These are phyloP conservation scores for Plecturocebus donacophilus DNA, from an alignment of 2,113 vertebrate genomes.

Conservation along the genomic window DNA sequence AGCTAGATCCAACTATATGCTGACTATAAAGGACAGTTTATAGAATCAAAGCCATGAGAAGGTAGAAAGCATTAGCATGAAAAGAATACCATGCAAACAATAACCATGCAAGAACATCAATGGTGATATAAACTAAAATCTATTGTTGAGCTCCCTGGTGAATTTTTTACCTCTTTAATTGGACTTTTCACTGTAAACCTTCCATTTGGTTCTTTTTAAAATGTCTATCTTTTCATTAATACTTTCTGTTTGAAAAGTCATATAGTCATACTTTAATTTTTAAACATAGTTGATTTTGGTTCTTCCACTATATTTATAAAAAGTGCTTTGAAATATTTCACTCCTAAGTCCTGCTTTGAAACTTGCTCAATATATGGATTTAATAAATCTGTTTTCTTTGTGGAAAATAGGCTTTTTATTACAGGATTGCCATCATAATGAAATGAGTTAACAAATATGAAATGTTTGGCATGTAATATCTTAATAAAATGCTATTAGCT, in stretches of 20 bases:
- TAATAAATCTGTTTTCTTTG: not conserved
- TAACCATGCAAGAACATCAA: not conserved
- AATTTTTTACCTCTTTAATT: not conserved
- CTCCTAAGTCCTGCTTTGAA: not conserved
- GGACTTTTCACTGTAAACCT: not conserved
- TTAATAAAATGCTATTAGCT: not conserved
- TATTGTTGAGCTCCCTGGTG: not conserved
- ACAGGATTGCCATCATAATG: not conserved
- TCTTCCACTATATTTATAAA: not conserved
- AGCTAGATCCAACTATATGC: not conserved
- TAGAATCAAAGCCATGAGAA: not conserved
- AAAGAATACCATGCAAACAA: not conserved
- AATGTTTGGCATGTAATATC: not conserved
- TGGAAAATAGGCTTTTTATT: not conserved
- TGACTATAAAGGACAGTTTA: not conserved
- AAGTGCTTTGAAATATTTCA: not conserved
- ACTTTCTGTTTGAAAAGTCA: not conserved
- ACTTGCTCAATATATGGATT: rapidly evolving
- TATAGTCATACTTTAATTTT: not conserved
- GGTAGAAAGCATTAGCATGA: not conserved
- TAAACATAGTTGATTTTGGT: not conserved
- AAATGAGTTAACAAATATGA: not conserved
- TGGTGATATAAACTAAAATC: not conserved
- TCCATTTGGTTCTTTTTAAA: not conserved
- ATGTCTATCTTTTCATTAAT: not conserved